Conservation (phyloP, 2,888 invertebrate species). For the Pyralis farinalis region DNA sequence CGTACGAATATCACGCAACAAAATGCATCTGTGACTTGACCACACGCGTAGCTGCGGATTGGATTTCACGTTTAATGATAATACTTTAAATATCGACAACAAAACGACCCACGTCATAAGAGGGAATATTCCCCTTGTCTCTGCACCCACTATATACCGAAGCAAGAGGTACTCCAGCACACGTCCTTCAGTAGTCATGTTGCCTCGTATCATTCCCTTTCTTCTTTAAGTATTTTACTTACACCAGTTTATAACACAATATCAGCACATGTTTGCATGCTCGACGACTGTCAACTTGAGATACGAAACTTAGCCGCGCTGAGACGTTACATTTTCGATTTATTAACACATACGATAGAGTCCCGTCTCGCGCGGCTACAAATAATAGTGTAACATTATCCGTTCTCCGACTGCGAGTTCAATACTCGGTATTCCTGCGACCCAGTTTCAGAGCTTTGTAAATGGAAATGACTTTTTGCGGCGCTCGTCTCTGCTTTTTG, state of each 20-base stretch:
- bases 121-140: too few species aligned
- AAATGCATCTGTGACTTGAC: too few species aligned
- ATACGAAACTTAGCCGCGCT: constrained; percentile 4
- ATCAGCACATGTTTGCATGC: constrained; percentile 8
- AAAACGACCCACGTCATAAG: too few species aligned
- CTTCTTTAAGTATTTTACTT: constrained; percentile 4
- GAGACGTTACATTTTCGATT: constrained; percentile 14
- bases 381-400: constrained; percentile 18
- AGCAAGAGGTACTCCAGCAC: too few species aligned
- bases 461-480: constrained; percentile 26
- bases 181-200: too few species aligned
- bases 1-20: too few species aligned
- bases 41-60: too few species aligned
- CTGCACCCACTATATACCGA: too few species aligned
- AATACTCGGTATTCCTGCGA: constrained; percentile 23
- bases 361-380: constrained; percentile 7
- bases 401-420: constrained; percentile 17
- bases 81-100: too few species aligned
- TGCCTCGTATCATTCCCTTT: not conserved
- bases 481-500: constrained; percentile 19
- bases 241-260: constrained; percentile 4
- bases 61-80: too few species aligned
- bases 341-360: constrained; percentile 17
- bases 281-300: constrained; percentile 6
- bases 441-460: constrained; percentile 23